Base-by-base conservation (phyloP, 2,113 vertebrate species). In the Mormyrus iriodes region DNA sequence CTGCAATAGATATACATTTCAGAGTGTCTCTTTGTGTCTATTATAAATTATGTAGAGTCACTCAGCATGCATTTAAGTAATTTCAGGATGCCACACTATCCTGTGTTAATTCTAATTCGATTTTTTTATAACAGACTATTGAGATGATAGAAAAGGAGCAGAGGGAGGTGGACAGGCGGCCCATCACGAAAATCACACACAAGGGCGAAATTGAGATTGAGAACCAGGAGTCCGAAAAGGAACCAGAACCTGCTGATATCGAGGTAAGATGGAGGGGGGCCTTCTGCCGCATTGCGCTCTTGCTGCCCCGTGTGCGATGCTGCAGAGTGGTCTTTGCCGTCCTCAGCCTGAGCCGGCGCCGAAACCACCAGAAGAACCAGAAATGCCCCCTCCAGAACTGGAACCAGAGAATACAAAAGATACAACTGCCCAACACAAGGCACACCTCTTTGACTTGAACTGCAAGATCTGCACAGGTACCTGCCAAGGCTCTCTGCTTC, bases 201-300 rank as follows among this genome's bases (percentile, higher is more conserved):
- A 99, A 99, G 96, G 98, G 98, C 87, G 98, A 99, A 95, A 99
- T 99, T 91, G 98, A 99, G 95, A 99, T 99, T 90, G 98, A 99
- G 94, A 99, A 96, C 92, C 97, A 99, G 92, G 96, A 99, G 88
- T 97, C 97, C 73, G 95, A 96, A 87, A 99, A 99, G 91, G 96
- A 97, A 85, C 95, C 97, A 9, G 97, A 97, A 92, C 93, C 93
- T 52, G 95, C 94, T 92, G 97, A 98, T 93, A 94, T 96, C 58
- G 95, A 97, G 97, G 97, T 98, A 93, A 89, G 90, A 84, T 42
- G 89, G 27, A 10, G 12, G 85, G 73, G 6, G 15, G 65, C 61
- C 0, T 0, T 31, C 19, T 3, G 49, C 42, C 82, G 19, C 17
- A 10, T 86, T 49, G 49, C 51, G 9, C 42, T 39, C 13, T 19